Base-by-base conservation (phyloP, 1,140 invertebrate species). In the Danaus melanippus region DNA sequence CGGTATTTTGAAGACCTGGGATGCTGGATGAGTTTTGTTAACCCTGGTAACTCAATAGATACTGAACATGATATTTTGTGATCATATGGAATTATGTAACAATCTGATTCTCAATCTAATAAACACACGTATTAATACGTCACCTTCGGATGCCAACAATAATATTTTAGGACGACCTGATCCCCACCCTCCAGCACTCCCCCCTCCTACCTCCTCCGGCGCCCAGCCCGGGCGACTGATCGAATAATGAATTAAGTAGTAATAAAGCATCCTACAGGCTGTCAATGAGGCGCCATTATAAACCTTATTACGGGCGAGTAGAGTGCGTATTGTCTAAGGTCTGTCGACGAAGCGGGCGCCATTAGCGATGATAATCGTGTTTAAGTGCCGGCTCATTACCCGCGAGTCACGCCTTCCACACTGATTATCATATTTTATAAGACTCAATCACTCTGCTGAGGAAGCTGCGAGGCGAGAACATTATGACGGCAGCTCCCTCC, bases 291-390 rank as follows among this genome's bases (percentile, higher is more conserved):
- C 17, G 9, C 15, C 4, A 75, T 43, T 56, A 56, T 62, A 9
- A 15, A 62, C 61, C 63, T 58, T 73, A 60, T 55, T 40, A 7
- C 49, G 8, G 44, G 9, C 11, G 1, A 10, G 60, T 69, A 62
- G 48, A 47, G 49, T 0, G 12, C 50, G 12, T 10, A 17, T 53
- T 50, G 53, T 58, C 17, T n/a, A 44, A 46, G 52, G 46, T 50
- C 53, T 53, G 57, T 64, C 56, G 64, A 59, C 53, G 60, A 21
- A 59, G 60, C 53, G 21, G 60, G 56, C 56, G 60, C 58, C 69
- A 79, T 77, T 80, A 80, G 71, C 77, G 77, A 77, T 77, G 76
- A 76, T 80, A 77, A 80, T 79, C 58, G 45, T 56, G 46, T 42
- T 56, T 65, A 54, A 71, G 72, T 73, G 66, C 55, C 66, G 59